Evolutionary conservation across 2,797 vertebrate genomes (phyloP).

Genomic region (Agapornis canus): DNA sequence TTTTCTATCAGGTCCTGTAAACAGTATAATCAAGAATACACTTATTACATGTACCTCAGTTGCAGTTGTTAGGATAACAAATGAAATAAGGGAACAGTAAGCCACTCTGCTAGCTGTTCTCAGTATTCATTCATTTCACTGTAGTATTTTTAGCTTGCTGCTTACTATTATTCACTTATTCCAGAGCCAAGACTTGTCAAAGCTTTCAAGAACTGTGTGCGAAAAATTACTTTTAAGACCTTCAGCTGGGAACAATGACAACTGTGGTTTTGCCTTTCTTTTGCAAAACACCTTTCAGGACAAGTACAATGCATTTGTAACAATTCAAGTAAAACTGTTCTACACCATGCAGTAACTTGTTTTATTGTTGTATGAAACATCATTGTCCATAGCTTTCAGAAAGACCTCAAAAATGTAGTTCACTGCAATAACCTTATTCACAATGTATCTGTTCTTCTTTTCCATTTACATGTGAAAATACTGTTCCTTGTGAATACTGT

Average conservation of each 20-base stretch:
- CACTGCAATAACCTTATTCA: neutral
- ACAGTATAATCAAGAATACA: neutral
- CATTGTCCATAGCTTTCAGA: neutral
- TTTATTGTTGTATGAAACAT: slow-evolving; percentile 17
- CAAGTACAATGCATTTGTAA: neutral
- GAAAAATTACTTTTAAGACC: slow-evolving; percentile 24
- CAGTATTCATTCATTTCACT: neutral
- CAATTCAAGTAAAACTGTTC: neutral
- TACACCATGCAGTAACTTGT: neutral
- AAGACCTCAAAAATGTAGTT: slow-evolving; percentile 5
- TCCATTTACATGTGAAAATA: slow-evolving; percentile 53
- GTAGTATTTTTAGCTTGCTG: slow-evolving; percentile 5
- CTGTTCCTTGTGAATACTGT: neutral
- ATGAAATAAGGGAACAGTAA: neutral
- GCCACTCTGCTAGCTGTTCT: neutral
- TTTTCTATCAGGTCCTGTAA: neutral
- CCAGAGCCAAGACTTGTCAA: neutral
- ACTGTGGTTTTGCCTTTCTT: neutral
- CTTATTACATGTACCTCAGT: neutral
- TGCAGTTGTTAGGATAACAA: neutral
- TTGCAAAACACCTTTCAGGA: slow-evolving; percentile 11
- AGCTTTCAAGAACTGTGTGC: slow-evolving; percentile 4
- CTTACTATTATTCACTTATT: slow-evolving; percentile 14
- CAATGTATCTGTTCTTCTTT: neutral
- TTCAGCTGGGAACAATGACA: neutral